Evolutionary conservation across 2,113 vertebrate genomes (phyloP).

Genomic region (human (Homo sapiens)): DNA sequence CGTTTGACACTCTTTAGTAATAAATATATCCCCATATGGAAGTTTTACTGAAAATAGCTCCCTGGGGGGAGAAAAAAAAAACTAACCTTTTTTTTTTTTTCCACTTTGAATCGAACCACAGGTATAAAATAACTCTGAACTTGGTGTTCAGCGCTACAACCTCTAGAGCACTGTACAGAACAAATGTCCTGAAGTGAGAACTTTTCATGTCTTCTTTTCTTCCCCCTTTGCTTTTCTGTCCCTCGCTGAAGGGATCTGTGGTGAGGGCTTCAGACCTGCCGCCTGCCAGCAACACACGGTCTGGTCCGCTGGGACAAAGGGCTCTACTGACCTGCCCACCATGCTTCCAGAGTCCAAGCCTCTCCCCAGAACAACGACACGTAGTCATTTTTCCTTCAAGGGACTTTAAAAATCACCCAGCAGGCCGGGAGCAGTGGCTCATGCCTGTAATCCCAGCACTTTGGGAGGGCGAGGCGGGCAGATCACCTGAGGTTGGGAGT

Average conservation of each 20-base stretch:
- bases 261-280: neutral
- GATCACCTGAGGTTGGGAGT: too few relatives aligned
- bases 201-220: neutral
- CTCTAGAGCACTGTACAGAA: neutral
- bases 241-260: too few relatives aligned
- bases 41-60: conserved; percentile 30
- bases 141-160: too few relatives aligned
- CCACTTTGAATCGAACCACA: neutral
- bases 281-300: accelerated
- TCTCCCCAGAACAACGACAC: neutral
- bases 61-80: neutral
- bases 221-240: neutral
- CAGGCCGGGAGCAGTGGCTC: too few relatives aligned
- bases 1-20: neutral
- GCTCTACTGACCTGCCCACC: accelerated
- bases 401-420: neutral
- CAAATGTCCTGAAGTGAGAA: neutral
- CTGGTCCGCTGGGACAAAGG: neutral
- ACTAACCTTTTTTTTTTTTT: neutral
- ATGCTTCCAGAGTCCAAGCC: too few relatives aligned
- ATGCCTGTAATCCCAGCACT: too few relatives aligned
- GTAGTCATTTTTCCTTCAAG: neutral
- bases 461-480: too few relatives aligned
- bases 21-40: neutral
- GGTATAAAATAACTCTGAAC: neutral